phyloP scores from a whole-genome alignment of 2,888 invertebrate species.

The Ectobius pallidus region DNA sequence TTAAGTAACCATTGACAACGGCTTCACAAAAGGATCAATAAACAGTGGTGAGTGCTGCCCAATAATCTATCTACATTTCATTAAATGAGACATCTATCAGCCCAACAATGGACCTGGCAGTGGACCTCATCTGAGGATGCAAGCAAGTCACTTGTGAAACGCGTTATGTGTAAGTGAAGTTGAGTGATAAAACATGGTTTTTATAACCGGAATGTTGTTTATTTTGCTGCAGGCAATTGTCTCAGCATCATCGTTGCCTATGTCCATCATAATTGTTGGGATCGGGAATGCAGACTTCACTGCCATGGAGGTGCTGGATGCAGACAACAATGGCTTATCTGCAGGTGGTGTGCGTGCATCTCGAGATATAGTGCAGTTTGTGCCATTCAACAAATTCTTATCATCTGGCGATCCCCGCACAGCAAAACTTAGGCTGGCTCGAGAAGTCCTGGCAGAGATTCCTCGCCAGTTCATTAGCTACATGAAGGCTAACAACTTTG shows the following conservation, averaged over 20 bases:
- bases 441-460: conserved; percentile 64
- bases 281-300: conserved; percentile 50
- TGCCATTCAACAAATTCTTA: conserved; percentile 56
- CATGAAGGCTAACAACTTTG: conserved; percentile 57
- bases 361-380: conserved; percentile 67
- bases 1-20: too few species aligned
- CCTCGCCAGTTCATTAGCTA: conserved; percentile 58
- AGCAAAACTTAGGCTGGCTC: conserved; percentile 55
- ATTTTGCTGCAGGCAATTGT: conserved; percentile 50
- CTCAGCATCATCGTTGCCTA: conserved; percentile 59
- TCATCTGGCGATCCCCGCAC: conserved; percentile 49
- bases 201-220: too few species aligned
- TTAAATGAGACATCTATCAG: too few species aligned
- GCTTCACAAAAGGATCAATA: too few species aligned
- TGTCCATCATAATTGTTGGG: conserved; percentile 65
- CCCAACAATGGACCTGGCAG: too few species aligned
- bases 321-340: conserved; percentile 47
- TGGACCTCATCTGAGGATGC: too few species aligned
- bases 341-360: conserved; percentile 52
- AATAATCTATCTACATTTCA: too few species aligned
- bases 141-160: too few species aligned
- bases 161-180: too few species aligned
- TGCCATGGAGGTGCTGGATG: conserved; percentile 50
- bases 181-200: too few species aligned
- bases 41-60: too few species aligned